A percentile compares a stretch with the other conserved stretches of the same genome.
Conservation (phyloP, 2,113 vertebrate genomes). For the Varanus salvator region DNA sequence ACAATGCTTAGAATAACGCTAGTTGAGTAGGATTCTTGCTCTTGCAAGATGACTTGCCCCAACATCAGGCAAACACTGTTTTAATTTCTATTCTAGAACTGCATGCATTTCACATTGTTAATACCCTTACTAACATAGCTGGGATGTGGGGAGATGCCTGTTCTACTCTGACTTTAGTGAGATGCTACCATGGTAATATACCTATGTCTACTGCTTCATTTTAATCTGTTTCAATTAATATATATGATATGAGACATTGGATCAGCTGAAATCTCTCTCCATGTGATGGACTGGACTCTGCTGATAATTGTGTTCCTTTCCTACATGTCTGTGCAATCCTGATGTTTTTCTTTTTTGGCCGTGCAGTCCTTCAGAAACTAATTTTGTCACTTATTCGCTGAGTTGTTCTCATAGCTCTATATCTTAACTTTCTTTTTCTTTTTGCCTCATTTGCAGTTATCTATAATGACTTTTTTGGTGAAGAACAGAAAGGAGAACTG, state of each 20-base stretch:
- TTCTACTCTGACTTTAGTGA: too few relatives aligned
- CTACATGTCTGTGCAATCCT: neutral
- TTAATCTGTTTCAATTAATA: neutral
- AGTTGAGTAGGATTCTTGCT: too few relatives aligned
- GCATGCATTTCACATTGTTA: too few relatives aligned
- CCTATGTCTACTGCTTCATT: neutral
- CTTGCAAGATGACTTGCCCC: neutral
- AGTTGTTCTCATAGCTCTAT: neutral
- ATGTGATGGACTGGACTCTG: neutral
- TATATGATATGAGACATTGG: neutral
- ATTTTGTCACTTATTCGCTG: neutral
- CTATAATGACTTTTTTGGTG: neutral
- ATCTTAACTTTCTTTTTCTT: neutral
- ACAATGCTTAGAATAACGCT: too few relatives aligned
- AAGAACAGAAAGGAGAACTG: neutral
- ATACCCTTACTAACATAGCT: too few relatives aligned
- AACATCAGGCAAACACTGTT: neutral
- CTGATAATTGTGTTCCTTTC: neutral
- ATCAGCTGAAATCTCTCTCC: neutral
- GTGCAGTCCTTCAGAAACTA: neutral
- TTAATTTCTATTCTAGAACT: neutral
- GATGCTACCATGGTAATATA: neutral
- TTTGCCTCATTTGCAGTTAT: neutral
- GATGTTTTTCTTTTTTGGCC: too few relatives aligned
- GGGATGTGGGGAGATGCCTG: too few relatives aligned